These are phyloP conservation scores for Colletes latitarsis DNA, from an alignment of 1,140 invertebrate genomes.

Conservation along the genomic window DNA sequence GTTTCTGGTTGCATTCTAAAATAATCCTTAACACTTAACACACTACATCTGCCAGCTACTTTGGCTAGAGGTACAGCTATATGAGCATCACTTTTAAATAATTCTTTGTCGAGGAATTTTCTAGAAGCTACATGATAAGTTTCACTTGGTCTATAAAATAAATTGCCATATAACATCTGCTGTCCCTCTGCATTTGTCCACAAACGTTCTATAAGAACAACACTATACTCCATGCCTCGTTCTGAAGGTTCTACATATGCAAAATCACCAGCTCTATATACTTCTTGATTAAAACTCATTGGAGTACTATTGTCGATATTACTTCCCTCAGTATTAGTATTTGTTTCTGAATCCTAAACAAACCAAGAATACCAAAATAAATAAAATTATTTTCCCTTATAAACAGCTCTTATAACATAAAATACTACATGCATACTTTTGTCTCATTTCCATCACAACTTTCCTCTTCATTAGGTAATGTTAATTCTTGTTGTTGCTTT, in stretches of 20 bases:
- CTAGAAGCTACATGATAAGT: conserved; percentile 97
- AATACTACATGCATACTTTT: conserved; percentile 66
- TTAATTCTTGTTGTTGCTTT: conserved; percentile 88
- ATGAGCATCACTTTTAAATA: conserved; percentile 96
- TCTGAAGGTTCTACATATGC: conserved; percentile 93
- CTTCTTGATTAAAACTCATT: conserved; percentile 87
- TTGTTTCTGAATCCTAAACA: conserved; percentile 68
- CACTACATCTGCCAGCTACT: conserved; percentile 95
- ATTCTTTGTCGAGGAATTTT: conserved; percentile 97
- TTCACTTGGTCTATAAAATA: conserved; percentile 89
- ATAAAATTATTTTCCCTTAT: background rate
- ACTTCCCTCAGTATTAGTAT: conserved; percentile 58
- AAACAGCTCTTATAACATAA: conserved; percentile 16
- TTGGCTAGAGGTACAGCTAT: conserved; percentile 92
- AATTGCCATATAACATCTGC: conserved; percentile 94
- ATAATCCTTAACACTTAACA: conserved; percentile 97
- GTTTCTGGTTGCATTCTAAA: conserved; percentile 93
- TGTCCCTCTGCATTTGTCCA: conserved; percentile 92
- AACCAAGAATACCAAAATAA: conserved; percentile 20
- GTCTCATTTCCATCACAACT: conserved; percentile 82
- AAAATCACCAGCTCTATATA: conserved; percentile 93
- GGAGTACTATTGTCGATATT: conserved; percentile 79
- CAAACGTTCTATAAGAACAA: conserved; percentile 93
- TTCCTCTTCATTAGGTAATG: conserved; percentile 87
- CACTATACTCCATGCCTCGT: conserved; percentile 90